Evolutionary conservation across 2,888 invertebrate genomes (phyloP).

Genomic region (Latrodectus hesperus): DNA sequence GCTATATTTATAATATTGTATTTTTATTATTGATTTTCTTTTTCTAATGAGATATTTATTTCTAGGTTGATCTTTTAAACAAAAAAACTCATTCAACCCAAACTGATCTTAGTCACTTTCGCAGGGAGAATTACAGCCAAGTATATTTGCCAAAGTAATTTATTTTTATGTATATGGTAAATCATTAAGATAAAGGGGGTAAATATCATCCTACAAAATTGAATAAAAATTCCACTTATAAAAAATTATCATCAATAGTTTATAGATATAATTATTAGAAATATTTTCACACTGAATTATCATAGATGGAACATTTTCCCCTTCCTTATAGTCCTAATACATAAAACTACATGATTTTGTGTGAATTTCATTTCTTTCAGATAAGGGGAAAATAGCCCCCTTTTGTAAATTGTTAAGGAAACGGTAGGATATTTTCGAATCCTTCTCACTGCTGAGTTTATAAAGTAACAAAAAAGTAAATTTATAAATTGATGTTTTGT

Average conservation of each 20-base stretch:
- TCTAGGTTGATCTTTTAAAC: slow-evolving; percentile 78
- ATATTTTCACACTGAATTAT: neutral
- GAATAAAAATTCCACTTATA: neutral
- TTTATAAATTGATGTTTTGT: too few relatives aligned
- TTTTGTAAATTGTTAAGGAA: too few relatives aligned
- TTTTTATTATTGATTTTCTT: neutral
- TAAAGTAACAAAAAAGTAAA: too few relatives aligned
- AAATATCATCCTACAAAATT: neutral
- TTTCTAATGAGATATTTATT: neutral
- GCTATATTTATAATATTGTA: neutral
- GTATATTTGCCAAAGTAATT: slow-evolving; percentile 78
- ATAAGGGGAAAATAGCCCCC: too few relatives aligned
- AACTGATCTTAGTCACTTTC: slow-evolving; percentile 81
- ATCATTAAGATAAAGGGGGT: neutral
- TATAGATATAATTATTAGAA: neutral
- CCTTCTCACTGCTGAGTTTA: too few relatives aligned
- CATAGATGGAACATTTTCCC: neutral
- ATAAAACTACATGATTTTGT: too few relatives aligned
- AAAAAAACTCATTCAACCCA: slow-evolving; percentile 83
- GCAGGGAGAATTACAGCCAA: slow-evolving; percentile 81
- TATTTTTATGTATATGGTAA: neutral
- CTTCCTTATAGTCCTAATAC: neutral
- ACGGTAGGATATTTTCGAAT: too few relatives aligned
- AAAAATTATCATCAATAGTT: neutral
- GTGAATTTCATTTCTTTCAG: too few relatives aligned